phyloP scores from a whole-genome alignment of 2,113 vertebrate genomes.

The Rattus rattus region DNA sequence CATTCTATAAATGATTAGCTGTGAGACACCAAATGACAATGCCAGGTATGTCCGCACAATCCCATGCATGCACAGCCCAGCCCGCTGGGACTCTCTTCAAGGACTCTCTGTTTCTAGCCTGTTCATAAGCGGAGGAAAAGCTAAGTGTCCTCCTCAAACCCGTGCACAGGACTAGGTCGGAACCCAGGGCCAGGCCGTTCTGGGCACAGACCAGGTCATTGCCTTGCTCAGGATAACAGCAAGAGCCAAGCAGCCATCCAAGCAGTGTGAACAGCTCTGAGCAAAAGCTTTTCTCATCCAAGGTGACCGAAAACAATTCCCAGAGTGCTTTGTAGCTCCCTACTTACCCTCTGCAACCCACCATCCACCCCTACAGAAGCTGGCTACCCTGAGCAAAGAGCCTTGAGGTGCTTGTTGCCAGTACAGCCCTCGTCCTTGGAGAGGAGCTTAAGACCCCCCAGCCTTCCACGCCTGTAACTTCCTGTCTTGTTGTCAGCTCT shows the following conservation, averaged over 20 bases:
- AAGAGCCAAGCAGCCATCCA: too few species aligned
- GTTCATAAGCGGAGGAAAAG: not conserved
- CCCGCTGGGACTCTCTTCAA: not conserved
- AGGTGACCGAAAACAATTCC: not conserved
- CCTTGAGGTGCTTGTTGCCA: too few species aligned
- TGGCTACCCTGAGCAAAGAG: not conserved
- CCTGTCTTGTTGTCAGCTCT: not conserved
- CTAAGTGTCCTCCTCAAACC: not conserved
- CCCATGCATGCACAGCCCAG: not conserved
- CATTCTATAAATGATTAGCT: not conserved
- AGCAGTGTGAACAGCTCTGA: too few species aligned
- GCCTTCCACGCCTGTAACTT: slow-evolving; percentile 62
- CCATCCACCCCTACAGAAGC: not conserved
- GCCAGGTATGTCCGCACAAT: not conserved
- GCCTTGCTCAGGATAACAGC: not conserved
- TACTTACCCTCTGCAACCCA: accelerated
- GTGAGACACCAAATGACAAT: not conserved
- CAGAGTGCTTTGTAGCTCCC: not conserved
- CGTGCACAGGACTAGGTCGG: not conserved
- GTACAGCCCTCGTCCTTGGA: not conserved
- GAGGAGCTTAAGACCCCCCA: not conserved
- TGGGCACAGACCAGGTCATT: not conserved
- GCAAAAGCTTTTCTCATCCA: not conserved
- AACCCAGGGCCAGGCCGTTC: not conserved
- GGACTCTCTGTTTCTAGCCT: not conserved